Conservation (phyloP, 2,888 invertebrate genomes). For the Drosophila anomelani region DNA sequence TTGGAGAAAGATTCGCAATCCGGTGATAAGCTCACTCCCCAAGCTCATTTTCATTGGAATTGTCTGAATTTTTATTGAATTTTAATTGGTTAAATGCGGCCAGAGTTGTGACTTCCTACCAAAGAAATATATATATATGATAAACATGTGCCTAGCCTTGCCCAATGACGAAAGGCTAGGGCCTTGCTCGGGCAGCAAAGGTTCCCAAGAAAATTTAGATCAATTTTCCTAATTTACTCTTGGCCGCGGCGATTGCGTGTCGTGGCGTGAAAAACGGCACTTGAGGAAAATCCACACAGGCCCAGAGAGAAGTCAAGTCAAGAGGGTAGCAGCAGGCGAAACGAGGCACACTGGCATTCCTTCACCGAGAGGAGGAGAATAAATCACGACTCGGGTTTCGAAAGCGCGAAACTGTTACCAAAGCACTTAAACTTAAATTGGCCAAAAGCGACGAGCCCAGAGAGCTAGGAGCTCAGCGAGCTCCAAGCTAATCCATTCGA, state of each 20-base stretch:
- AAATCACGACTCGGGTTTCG: slow-evolving; percentile 82
- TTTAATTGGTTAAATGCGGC: slow-evolving; percentile 73
- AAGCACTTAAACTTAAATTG: slow-evolving; percentile 81
- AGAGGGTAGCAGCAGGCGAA: neutral
- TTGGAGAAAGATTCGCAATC: slow-evolving; percentile 70
- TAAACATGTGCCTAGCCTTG: neutral
- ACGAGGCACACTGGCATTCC: slow-evolving; percentile 16
- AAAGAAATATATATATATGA: neutral
- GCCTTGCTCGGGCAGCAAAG: slow-evolving; percentile 48
- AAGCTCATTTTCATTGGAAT: slow-evolving; percentile 78
- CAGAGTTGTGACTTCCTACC: neutral
- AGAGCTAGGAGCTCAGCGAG: slow-evolving; percentile 24
- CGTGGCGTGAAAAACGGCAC: slow-evolving; percentile 82
- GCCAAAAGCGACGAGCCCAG: slow-evolving; percentile 69
- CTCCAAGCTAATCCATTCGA: slow-evolving; percentile 27
- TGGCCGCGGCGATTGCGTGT: slow-evolving; percentile 78
- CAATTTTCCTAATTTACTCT: slow-evolving; percentile 79
- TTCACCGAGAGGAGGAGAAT: slow-evolving; percentile 40
- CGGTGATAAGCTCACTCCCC: slow-evolving; percentile 56
- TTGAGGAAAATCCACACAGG: slow-evolving; percentile 52
- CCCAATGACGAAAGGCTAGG: neutral
- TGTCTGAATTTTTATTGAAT: slow-evolving; percentile 77
- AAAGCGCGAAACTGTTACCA: slow-evolving; percentile 82
- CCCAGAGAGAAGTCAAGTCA: slow-evolving; percentile 4
- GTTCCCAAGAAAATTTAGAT: slow-evolving; percentile 80